These are phyloP conservation scores for Drosophila atripex DNA, from an alignment of 2,888 invertebrate species.

Conservation along the genomic window DNA sequence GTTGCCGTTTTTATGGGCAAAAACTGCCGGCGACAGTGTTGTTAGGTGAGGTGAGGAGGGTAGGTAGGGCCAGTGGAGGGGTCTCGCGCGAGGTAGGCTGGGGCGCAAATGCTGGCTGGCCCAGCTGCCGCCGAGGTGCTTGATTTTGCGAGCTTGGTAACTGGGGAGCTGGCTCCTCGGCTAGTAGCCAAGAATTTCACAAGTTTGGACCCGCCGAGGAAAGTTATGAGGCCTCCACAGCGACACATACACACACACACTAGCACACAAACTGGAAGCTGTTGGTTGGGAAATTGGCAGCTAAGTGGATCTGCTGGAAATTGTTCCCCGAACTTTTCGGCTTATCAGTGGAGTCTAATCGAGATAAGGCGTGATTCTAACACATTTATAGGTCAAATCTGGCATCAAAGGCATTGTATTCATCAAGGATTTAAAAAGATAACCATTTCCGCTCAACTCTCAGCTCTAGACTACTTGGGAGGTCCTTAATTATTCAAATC, in stretches of 20 bases:
- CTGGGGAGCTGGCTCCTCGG: conserved; percentile 38
- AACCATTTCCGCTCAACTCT: background rate
- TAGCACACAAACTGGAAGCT: conserved; percentile 28
- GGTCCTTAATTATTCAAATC: background rate
- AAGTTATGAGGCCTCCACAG: conserved; percentile 58
- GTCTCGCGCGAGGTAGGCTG: background rate
- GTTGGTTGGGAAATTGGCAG: conserved; percentile 37
- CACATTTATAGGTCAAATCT: conserved; percentile 42
- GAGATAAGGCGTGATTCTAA: conserved; percentile 25
- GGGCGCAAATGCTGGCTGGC: conserved; percentile 27
- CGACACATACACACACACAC: conserved; percentile 9
- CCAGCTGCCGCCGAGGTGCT: conserved; percentile 51
- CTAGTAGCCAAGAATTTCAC: conserved; percentile 75
- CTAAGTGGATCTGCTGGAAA: conserved; percentile 34
- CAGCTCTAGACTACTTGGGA: background rate
- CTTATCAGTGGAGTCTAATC: conserved; percentile 11
- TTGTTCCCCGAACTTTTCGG: conserved; percentile 20
- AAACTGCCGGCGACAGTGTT: conserved; percentile 48
- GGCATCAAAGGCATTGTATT: conserved; percentile 27
- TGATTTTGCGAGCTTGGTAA: conserved; percentile 17
- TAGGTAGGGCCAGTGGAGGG: conserved; percentile 1
- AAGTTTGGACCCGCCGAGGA: conserved; percentile 65
- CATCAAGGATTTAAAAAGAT: conserved; percentile 3
- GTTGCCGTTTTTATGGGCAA: conserved; percentile 68
- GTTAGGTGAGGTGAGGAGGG: conserved; percentile 26